Percentiles rank a stretch among this genome's conserved stretches.
phyloP scores from a whole-genome alignment of 1,140 invertebrate species.

The Leptinotarsa texana region DNA sequence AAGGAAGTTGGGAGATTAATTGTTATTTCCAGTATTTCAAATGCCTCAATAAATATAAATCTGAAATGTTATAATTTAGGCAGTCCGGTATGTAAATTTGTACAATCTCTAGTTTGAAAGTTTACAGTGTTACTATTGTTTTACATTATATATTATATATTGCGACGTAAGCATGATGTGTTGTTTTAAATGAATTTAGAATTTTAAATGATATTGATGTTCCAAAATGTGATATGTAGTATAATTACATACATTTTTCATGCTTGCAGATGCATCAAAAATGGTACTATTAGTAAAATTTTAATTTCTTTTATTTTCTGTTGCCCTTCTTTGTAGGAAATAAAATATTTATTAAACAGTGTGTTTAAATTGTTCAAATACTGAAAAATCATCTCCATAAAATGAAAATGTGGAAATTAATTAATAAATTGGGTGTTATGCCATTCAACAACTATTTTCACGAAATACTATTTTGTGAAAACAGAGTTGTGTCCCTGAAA shows the following conservation, averaged over 20 bases:
- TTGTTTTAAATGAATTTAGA: conserved; percentile 10
- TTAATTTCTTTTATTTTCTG: neutral
- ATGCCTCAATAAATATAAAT: neutral
- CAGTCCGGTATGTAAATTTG: neutral
- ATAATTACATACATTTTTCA: conserved; percentile 20
- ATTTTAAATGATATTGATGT: conserved; percentile 7
- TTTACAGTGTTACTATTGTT: neutral
- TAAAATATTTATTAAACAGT: neutral
- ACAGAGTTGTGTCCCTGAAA: too few species aligned
- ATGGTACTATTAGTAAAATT: neutral
- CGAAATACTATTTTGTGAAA: too few species aligned
- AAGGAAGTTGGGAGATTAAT: too few species aligned
- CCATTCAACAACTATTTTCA: too few species aligned
- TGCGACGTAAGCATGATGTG: conserved; percentile 25
- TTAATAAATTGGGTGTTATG: too few species aligned
- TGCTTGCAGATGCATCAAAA: conserved; percentile 24
- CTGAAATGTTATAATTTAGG: neutral
- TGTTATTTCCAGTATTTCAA: too few species aligned
- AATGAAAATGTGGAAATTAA: too few species aligned
- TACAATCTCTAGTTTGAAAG: neutral
- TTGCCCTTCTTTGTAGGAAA: neutral
- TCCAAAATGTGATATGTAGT: conserved; percentile 27
- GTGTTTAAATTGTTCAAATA: too few species aligned
- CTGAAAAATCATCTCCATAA: too few species aligned
- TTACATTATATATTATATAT: neutral